Base-by-base conservation (phyloP, 2,113 vertebrate genomes). In the Aegithalos caudatus region DNA sequence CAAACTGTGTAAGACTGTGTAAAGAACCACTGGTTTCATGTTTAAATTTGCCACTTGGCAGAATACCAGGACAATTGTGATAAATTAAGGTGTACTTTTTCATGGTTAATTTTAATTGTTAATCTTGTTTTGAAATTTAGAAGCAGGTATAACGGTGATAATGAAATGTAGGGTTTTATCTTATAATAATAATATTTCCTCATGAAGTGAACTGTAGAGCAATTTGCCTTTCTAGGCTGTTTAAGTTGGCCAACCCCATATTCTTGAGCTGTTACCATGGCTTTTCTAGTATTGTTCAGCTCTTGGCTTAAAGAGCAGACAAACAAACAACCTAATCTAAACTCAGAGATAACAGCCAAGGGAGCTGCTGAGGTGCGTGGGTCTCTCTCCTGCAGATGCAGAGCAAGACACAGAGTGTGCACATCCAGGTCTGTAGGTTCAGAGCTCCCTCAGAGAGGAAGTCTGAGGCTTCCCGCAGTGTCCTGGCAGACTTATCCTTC, bases 401-500 rank as follows among this genome's bases (percentile, higher is more conserved):
- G 37, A 76, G 53, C 40, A 38, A 37, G 45, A 65, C 38, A 12
- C 35, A 56, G n/a, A 33, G n/a, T 18, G 42, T 79, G 35, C 44
- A 54, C 8, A 6, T 40, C 42, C 40, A 56, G 58, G 38, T 83
- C 57, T 5, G 5, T 17, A 78, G 88, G 54, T 71, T 87, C 78
- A 91, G 51, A 90, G 70, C 69, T 93, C 82, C 88, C 76, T 81
- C 12, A 33, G 92, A 90, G 87, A 95, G 94, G 87, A 95, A 93
- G 76, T 92, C 69, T 71, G 81, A 90, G 47, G 72, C 69, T 80
- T 95, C 82, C 83, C 95, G 87, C 9, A 8, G 61, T 87, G 91
- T 88, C 86, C 81, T 96, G 92, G 94, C 88, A 92, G 79, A 79
- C 42, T 62, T 90, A 37, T 33, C 38, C 61, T 58, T 81, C 38